Percentiles rank a stretch among this genome's conserved stretches.
Conservation (phyloP, 2,113 vertebrate genomes). For the Neodontobutis hainanensis region DNA sequence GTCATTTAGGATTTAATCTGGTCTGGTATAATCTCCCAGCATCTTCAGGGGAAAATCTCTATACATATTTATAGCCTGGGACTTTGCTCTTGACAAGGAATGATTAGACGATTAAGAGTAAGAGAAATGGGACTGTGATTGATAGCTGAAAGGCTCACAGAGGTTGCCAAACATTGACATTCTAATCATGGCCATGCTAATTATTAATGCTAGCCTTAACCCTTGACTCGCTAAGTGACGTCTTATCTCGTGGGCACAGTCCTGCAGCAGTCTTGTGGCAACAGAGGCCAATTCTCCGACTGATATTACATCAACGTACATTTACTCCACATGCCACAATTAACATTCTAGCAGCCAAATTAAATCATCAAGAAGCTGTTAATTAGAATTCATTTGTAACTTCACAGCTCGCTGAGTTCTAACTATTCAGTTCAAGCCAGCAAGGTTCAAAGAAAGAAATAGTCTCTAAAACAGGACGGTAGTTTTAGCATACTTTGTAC, state of each 20-base stretch:
- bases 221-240: background rate
- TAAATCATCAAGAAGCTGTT: conserved; percentile 16
- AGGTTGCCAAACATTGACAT: conserved; percentile 23
- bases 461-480: no score
- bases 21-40: conserved; percentile 25
- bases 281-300: background rate
- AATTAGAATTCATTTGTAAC: conserved; percentile 17
- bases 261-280: background rate
- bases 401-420: conserved; percentile 1
- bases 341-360: conserved; percentile 27
- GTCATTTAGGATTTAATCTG: conserved; percentile 36
- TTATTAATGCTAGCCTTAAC: conserved; percentile 8
- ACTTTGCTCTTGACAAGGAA: conserved; percentile 28
- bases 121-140: conserved; percentile 20
- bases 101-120: conserved; percentile 42
- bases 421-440: background rate
- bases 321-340: conserved; percentile 14
- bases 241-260: background rate
- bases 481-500: no score
- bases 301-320: background rate
- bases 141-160: conserved; percentile 24
- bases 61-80: conserved; percentile 46
- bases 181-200: conserved; percentile 15
- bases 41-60: conserved; percentile 21
- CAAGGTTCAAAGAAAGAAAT: no score